These are phyloP conservation scores for Aplysia californica DNA, from an alignment of 1,140 invertebrate genomes.

Conservation along the genomic window DNA sequence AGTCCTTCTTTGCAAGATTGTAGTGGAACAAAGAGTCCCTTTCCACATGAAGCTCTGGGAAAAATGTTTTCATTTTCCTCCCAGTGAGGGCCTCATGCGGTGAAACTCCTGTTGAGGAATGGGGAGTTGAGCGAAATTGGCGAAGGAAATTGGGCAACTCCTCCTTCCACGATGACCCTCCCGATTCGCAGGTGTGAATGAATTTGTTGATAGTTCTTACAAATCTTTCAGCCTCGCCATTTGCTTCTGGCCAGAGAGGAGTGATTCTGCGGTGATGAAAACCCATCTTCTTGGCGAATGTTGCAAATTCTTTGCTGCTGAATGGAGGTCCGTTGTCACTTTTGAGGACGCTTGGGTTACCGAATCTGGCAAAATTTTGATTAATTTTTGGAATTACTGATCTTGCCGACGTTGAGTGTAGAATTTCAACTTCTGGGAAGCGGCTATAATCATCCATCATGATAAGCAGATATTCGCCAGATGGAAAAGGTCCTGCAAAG, in stretches of 20 bases:
- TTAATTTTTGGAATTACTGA: not conserved
- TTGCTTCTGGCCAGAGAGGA: constrained; percentile 22
- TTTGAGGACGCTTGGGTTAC: not conserved
- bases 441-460: not conserved
- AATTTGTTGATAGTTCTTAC: not conserved
- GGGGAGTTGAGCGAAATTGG: not conserved
- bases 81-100: not conserved
- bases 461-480: not conserved
- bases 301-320: not conserved
- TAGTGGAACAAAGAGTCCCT: no score
- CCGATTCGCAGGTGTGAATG: not conserved
- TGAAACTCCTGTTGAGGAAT: not conserved
- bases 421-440: not conserved
- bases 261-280: constrained; percentile 20
- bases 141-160: not conserved
- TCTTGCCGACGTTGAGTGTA: not conserved
- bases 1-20: no score
- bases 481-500: not conserved
- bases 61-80: not conserved
- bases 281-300: not conserved
- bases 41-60: no score
- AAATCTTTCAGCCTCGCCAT: constrained; percentile 27
- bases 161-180: not conserved
- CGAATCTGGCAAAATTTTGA: not conserved
- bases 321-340: constrained; percentile 15